A percentile compares a stretch with the other conserved stretches of the same genome.
Conservation (phyloP, 2,113 vertebrate genomes). For the Mustelus asterias region DNA sequence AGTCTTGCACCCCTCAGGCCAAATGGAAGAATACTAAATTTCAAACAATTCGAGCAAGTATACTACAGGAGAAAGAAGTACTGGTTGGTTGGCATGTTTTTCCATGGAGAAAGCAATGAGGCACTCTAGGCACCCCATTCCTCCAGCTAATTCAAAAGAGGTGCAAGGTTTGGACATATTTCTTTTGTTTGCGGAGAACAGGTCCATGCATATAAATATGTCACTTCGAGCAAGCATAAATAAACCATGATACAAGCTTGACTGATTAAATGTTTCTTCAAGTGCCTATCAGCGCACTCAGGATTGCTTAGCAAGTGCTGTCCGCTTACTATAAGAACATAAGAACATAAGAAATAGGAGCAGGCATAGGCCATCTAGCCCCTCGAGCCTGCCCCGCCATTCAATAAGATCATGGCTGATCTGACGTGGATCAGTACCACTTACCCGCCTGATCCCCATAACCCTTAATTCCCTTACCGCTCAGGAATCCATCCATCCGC, state of each 20-base stretch:
- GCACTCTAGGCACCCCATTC: background rate
- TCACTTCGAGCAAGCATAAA: background rate
- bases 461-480: too few relatives aligned
- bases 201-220: background rate
- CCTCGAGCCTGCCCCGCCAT: too few relatives aligned
- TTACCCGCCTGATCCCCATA: too few relatives aligned
- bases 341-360: too few relatives aligned
- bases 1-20: background rate
- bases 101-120: background rate
- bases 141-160: background rate
- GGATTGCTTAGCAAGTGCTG: background rate
- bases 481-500: too few relatives aligned
- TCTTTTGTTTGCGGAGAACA: background rate
- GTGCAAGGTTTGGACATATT: background rate
- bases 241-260: background rate
- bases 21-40: background rate
- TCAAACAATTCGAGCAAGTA: background rate
- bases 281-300: background rate
- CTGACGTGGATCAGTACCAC: too few relatives aligned
- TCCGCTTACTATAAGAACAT: too few relatives aligned
- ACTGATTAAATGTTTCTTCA: background rate
- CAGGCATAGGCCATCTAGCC: too few relatives aligned
- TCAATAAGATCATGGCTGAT: too few relatives aligned
- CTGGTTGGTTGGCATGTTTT: background rate
- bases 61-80: background rate